Conservation (phyloP, 2,797 vertebrate species). For the Glyptemys insculpta region DNA sequence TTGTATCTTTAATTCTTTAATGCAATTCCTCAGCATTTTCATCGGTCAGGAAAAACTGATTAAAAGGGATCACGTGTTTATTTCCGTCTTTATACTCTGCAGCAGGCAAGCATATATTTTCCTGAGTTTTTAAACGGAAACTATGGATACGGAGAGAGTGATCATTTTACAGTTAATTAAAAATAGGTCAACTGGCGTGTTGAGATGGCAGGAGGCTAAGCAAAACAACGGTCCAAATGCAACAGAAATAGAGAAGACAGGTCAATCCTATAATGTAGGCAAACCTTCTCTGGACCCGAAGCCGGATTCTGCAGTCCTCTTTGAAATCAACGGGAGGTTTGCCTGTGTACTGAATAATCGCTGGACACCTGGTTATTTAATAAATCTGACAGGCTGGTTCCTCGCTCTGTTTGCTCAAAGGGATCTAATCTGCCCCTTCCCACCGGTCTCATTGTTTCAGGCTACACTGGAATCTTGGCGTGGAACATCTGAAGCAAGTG, state of each 20-base stretch:
- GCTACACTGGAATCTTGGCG: background rate
- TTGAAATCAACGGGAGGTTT: background rate
- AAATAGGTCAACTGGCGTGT: background rate
- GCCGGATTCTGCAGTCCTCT: background rate
- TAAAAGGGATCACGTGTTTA: background rate
- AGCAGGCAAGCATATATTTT: background rate
- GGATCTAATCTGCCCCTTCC: background rate
- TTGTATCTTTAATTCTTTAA: background rate
- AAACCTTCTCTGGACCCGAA: background rate
- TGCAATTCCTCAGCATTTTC: background rate
- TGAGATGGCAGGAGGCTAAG: background rate
- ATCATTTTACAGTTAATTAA: background rate
- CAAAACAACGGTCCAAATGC: background rate
- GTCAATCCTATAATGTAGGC: background rate
- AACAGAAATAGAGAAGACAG: background rate
- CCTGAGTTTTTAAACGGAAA: background rate
- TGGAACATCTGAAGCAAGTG: background rate
- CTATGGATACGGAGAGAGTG: background rate
- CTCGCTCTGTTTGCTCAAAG: background rate
- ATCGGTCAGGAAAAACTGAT: background rate
- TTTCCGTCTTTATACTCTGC: background rate
- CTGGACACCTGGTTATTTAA: background rate
- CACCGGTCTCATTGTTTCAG: background rate
- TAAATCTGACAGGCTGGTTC: background rate
- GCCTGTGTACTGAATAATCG: background rate